Evolutionary conservation across 2,888 invertebrate species (phyloP), one percentile per base, ranked within the genome.

Genomic region (Nephrocerus scutellatus): DNA sequence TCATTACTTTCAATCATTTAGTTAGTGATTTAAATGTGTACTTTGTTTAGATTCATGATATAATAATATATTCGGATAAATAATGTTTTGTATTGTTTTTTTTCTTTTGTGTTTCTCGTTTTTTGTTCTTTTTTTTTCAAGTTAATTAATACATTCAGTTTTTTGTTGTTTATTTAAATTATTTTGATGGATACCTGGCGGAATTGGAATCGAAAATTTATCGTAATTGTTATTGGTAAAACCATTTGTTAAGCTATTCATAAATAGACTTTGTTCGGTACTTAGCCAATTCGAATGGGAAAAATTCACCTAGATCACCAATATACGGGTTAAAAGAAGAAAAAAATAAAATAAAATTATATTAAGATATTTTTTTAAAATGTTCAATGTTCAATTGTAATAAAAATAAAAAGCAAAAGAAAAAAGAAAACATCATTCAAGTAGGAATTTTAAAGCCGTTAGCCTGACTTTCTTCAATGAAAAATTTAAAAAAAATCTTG

Each of bases 71-170:
- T n/a, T n/a, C n/a, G n/a, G n/a, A n/a, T n/a, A n/a, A n/a, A n/a
- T n/a, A n/a, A n/a, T n/a, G n/a, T 22, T 38, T 8, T 25, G 25
- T 29, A 26, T 34, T 13, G 25, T 34, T 39, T 35, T 20, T 20
- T 36, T 9, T 35, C 15, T 35, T 10, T 14, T 10, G 34, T 23
- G 20, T 18, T 23, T 22, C 24, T 26, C 31, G 31, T 13, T 35
- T 15, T 35, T 33, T 2, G 12, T 30, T 30, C 30, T 32, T 32
- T 18, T 30, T 35, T 41, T 44, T 23, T 31, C 40, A 33, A 31
- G 37, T 54, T 53, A 59, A 52, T 60, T 58, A 43, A 57, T 59
- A 54, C 59, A 59, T 53, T 60, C 60, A 42, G 57, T 47, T 55
- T 57, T 57, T 48, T 56, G 53, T 47, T 55, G 53, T 46, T 52